Percentiles rank a stretch among this genome's conserved stretches.
Evolutionary conservation across 2,797 vertebrate genomes (phyloP).

Genomic region (Botia almorhae): DNA sequence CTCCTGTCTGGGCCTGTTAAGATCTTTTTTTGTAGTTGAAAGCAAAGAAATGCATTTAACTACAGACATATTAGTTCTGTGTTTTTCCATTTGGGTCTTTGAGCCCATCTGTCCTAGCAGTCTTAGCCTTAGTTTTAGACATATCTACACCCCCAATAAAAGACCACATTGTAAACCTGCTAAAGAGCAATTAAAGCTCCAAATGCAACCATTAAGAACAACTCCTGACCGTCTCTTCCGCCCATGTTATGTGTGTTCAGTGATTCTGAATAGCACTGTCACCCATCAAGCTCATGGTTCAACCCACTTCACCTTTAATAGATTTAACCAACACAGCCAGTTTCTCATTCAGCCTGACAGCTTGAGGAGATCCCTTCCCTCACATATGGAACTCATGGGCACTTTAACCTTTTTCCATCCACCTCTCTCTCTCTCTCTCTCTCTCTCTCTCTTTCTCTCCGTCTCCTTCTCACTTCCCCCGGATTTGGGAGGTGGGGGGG

Average conservation of each 20-base stretch:
- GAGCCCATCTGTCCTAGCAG: too few species aligned
- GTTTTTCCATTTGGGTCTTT: too few species aligned
- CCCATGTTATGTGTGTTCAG: constrained; percentile 49
- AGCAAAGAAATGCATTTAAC: too few species aligned
- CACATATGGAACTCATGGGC: constrained; percentile 46
- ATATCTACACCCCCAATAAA: constrained; percentile 47
- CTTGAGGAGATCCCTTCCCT: constrained; percentile 39
- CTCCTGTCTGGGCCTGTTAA: neutral
- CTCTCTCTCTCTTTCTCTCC: neutral
- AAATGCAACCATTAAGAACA: constrained; percentile 70
- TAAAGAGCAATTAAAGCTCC: constrained; percentile 64
- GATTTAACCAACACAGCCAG: constrained; percentile 43
- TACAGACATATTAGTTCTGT: too few species aligned
- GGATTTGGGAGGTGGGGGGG: constrained; percentile 31
- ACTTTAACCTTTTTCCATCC: constrained; percentile 43
- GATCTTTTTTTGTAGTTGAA: too few species aligned
- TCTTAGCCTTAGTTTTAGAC: too few species aligned
- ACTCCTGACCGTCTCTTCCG: constrained; percentile 54
- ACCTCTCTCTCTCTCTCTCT: constrained; percentile 14
- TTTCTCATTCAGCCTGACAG: constrained; percentile 38
- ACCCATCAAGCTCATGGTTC: constrained; percentile 51
- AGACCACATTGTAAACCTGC: constrained; percentile 62
- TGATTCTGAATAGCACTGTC: constrained; percentile 47
- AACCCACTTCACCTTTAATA: constrained; percentile 43
- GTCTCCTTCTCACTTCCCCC: constrained; percentile 5